Conservation (phyloP, 2,113 vertebrate species). For the Limanda limanda region DNA sequence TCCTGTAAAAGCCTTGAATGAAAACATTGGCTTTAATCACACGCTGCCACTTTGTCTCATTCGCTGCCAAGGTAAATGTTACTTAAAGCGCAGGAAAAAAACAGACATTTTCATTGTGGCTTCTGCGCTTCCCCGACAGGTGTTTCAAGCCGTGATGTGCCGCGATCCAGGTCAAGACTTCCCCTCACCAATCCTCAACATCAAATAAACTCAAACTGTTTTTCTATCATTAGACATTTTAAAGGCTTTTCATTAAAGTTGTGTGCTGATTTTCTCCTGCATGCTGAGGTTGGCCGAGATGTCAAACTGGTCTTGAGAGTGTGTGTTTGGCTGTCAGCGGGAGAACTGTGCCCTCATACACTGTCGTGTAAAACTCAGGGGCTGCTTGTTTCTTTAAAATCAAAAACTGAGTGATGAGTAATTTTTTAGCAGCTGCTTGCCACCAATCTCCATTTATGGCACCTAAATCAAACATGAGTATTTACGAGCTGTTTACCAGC, state of each 20-base stretch:
- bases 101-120: constrained; percentile 65
- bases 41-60: constrained; percentile 90
- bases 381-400: constrained; percentile 37
- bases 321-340: constrained; percentile 63
- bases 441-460: constrained; percentile 26
- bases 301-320: constrained; percentile 57
- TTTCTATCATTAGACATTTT: constrained; percentile 64
- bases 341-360: constrained; percentile 37
- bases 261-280: constrained; percentile 48
- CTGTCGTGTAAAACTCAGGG: constrained; percentile 21
- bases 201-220: constrained; percentile 77
- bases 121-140: constrained; percentile 80
- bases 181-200: constrained; percentile 78
- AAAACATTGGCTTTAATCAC: constrained; percentile 90
- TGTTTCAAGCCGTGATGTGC: constrained; percentile 73
- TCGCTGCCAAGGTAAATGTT: constrained; percentile 94
- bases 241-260: constrained; percentile 67
- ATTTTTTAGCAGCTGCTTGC: constrained; percentile 24
- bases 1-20: constrained; percentile 93
- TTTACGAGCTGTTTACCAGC: constrained; percentile 38
- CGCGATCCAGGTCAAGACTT: constrained; percentile 67
- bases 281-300: constrained; percentile 56
- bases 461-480: constrained; percentile 21
- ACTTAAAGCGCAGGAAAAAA: constrained; percentile 68
- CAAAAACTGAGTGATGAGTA: constrained; percentile 34